Base-by-base conservation (phyloP, 1,140 invertebrate species). In the Stegodyphus dumicola region DNA sequence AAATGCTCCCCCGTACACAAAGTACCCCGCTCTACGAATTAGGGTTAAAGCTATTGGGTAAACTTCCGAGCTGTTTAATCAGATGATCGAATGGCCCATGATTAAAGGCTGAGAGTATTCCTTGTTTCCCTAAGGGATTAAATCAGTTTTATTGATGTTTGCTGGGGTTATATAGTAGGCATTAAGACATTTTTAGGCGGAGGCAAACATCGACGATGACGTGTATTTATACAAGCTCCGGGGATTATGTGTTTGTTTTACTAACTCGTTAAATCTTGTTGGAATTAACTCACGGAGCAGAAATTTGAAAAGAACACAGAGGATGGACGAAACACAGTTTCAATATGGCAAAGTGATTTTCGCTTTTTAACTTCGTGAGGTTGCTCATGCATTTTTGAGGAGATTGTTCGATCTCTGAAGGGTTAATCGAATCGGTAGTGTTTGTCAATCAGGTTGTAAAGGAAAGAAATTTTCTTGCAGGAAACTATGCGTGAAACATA, bases 61-160 rank as follows among this genome's bases (percentile, higher is more conserved):
- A 75, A 75, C 73, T 75, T 75, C 54, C 73, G 5, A 18, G 18
- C 73, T 75, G n/a, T 75, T 75, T 75, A 75, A 75, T 75, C 73
- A 75, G 53, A 75, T 56, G 73, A 75, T 75, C 15, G 73, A 75
- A 75, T 75, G 54, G 73, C 6, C 53, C 18, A 56, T 64, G 73
- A 75, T 56, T 75, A 64, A 75, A 53, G 73, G 51, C 6, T 9
- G 54, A 75, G 18, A 54, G 53, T 56, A 60, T 75, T 75, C 33
- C 73, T 53, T 75, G 53, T 18, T 60, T 56, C 73, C 54, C 11
- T 4, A 18, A 53, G 54, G 73, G 73, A 75, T 75, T 75, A 75
- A 75, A 75, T 75, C 73, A 54, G 73, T 75, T 75, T 75, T 75
- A 75, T 75, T 75, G 73, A 75, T 75, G 73, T 75, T 75, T 75